Conservation (phyloP, 2,113 vertebrate genomes). For the Falco punctatus region DNA sequence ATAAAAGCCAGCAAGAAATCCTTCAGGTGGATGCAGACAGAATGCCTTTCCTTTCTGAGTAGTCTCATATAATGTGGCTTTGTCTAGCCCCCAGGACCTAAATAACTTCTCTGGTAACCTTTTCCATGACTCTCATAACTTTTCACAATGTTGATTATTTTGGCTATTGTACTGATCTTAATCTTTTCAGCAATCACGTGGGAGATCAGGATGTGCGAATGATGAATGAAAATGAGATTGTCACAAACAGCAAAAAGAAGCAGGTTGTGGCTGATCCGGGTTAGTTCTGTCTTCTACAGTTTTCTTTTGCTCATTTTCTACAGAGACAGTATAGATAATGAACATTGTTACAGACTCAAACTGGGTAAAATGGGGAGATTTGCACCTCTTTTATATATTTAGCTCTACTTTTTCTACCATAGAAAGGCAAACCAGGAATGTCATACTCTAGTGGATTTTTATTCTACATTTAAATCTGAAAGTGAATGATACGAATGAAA, state of each 20-base stretch:
- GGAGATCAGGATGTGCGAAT: constrained; percentile 96
- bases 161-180: neutral
- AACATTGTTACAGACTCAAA: neutral
- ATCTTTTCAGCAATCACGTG: constrained; percentile 80
- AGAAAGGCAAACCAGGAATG: neutral
- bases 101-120: neutral
- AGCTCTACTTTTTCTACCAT: neutral
- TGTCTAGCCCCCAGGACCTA: neutral
- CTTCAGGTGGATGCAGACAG: neutral
- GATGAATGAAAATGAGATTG: constrained; percentile 92
- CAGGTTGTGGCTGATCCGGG: constrained; percentile 85
- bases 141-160: neutral
- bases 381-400: neutral
- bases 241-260: constrained; percentile 84
- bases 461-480: neutral
- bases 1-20: constrained; percentile 21
- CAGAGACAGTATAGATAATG: neutral
- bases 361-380: neutral
- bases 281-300: constrained; percentile 36
- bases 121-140: neutral
- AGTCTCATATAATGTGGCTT: neutral
- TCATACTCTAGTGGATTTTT: neutral
- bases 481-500: neutral
- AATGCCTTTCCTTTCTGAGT: neutral
- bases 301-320: neutral